phyloP scores from a whole-genome alignment of 2,113 vertebrate species.

The Pipra filicauda region DNA sequence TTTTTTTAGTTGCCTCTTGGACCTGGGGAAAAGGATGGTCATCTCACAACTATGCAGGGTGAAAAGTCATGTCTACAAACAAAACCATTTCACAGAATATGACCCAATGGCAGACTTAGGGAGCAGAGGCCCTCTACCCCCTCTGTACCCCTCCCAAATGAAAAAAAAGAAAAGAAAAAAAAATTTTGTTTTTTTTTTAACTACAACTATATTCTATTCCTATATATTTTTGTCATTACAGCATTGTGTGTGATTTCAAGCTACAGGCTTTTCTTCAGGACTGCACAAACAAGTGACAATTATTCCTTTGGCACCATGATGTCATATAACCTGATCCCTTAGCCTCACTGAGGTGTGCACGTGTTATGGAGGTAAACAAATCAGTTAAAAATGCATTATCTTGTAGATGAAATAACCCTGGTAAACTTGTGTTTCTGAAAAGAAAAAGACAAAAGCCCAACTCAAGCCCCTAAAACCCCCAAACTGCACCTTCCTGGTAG shows the following conservation, averaged over 20 bases:
- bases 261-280: neutral
- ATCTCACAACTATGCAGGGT: neutral
- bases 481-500: neutral
- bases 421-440: neutral
- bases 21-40: neutral
- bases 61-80: neutral
- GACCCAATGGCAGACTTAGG: neutral
- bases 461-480: neutral
- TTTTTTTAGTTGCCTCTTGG: neutral
- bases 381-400: slow-evolving; percentile 10
- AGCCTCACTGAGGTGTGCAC: neutral
- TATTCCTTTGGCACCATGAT: slow-evolving; percentile 13
- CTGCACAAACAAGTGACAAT: neutral
- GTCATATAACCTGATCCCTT: neutral
- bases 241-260: neutral
- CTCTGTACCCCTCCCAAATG: neutral
- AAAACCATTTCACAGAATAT: neutral
- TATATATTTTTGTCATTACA: neutral
- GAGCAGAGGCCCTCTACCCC: neutral
- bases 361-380: neutral
- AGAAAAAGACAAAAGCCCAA: neutral
- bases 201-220: neutral
- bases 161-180: neutral
- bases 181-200: neutral
- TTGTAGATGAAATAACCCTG: neutral